Base-by-base conservation (phyloP, 2,888 invertebrate species). In the Coremacera marginata region DNA sequence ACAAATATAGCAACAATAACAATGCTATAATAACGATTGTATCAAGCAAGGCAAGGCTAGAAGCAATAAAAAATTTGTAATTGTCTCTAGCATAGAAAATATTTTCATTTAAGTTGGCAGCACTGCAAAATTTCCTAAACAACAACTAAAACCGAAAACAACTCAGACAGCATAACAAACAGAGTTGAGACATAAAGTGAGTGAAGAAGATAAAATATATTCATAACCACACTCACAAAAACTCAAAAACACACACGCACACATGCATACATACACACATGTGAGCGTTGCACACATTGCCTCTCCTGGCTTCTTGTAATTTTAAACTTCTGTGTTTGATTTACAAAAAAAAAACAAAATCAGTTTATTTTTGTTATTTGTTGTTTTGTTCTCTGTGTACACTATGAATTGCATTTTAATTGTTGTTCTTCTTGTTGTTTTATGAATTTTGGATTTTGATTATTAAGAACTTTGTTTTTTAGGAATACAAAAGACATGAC, bases 31-130 rank as follows among this genome's bases (percentile, higher is more conserved):
- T 16, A 27, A 70, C 52, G 25, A 52, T 52, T 25, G 31, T 52
- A 19, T n/a, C 22, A n/a, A 27, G 31, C 27, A 3, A 27, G 37
- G n/a, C 16, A 27, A 16, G 31, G 5, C 31, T 31, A 5, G 31
- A 3, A 11, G 34, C 19, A 25, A 71, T 25, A 52, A 70, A 70
- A 70, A 70, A 19, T 4, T 70, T 71, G n/a, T 71, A 71, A 71
- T 71, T 60, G 57, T 71, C 60, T 37, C 19, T 14, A 22, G 37
- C 44, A 11, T 44, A 22, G 37, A 44, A 57, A 60, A 57, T 34
- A 57, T 44, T 60, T 71, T 60, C 71, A 37, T 22, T 60, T 22
- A 37, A 60, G 71, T 57, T 57, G 71, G 71, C 57, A 71, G 34
- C 71, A 57, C 34, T 57, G 57, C 34, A 31, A 57, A 71, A 22